These are phyloP conservation scores for Neofelis nebulosa DNA, from an alignment of 2,113 vertebrate species.

Conservation along the genomic window DNA sequence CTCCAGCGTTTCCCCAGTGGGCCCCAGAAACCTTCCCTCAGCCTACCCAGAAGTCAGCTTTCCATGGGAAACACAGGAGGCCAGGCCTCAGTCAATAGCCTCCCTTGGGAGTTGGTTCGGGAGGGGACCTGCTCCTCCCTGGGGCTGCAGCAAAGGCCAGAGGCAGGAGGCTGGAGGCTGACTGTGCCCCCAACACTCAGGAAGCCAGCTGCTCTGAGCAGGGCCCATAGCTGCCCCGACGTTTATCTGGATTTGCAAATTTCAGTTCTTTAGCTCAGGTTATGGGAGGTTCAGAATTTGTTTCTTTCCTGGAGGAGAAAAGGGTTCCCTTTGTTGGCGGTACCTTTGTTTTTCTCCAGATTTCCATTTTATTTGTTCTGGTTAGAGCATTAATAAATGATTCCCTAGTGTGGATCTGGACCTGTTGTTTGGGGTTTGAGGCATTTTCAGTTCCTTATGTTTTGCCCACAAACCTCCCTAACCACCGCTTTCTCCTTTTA, in stretches of 20 bases:
- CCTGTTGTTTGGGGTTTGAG: neutral
- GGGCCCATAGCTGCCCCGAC: neutral
- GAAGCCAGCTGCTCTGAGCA: neutral
- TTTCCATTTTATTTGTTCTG: constrained; percentile 19
- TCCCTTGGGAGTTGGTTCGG: neutral
- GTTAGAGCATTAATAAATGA: constrained; percentile 57
- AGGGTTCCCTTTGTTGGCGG: constrained; percentile 2
- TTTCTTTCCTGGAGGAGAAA: neutral
- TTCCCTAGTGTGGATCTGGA: neutral
- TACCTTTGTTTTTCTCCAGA: neutral
- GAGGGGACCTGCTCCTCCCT: neutral
- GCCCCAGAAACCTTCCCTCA: neutral
- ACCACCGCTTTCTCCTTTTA: neutral
- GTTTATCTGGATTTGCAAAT: constrained; percentile 47
- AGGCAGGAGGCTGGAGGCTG: neutral
- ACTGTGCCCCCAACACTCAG: neutral
- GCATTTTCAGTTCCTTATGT: neutral
- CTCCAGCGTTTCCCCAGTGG: neutral
- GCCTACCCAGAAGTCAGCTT: neutral
- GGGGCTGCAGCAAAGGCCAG: neutral
- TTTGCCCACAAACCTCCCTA: neutral
- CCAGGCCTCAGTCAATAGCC: neutral
- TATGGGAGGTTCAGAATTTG: constrained; percentile 23
- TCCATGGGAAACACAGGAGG: neutral
- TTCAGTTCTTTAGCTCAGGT: neutral